Base-by-base conservation (phyloP, 2,113 vertebrate genomes). In the Ictalurus punctatus region DNA sequence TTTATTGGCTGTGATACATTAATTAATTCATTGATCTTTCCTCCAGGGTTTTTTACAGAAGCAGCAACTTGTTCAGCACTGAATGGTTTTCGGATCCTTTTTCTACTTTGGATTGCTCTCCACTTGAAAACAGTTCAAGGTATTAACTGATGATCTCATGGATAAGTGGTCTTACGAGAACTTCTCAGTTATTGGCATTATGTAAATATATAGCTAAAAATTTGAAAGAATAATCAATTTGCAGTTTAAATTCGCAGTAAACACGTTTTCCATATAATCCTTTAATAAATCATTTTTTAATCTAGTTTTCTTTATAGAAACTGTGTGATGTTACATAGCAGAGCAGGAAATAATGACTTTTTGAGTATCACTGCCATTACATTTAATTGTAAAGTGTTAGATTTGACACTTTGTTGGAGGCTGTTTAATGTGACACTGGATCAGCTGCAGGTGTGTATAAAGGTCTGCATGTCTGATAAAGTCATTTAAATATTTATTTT, bases 51-150 rank as follows among this genome's bases (percentile, higher is more conserved):
- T 56, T 3, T 81, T 19, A 30, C 52, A 9, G 78, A 81, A 81
- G 78, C 78, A 81, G 52, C 7, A 30, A 56, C 78, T 56, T 81
- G 52, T 81, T 19, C 78, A 81, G 52, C 78, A 56, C 48, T 81
- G 19, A 54, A 81, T 30, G 10, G 19, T 81, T 6, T 10, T 17
- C 3, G 78, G 78, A 81, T 56, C 27, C 0, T 81, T 81, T 19
- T 81, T 0, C 52, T 81, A 4, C 27, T 81, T 56, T 81, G 52
- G 78, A 81, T 56, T 9, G 13, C 52, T 30, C 3, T 30, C 27
- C 52, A 81, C 17, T 1, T 56, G 52, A 56, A 30, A 56, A 19
- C 6, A 56, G 30, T 81, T 56, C 0, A 16, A 56, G 52, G 78
- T 81, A 81, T 8, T 52, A 56, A 2, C 16, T 79, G 25, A 52